Base-by-base conservation (phyloP, 2,888 invertebrate species). In the Pyralis farinalis region DNA sequence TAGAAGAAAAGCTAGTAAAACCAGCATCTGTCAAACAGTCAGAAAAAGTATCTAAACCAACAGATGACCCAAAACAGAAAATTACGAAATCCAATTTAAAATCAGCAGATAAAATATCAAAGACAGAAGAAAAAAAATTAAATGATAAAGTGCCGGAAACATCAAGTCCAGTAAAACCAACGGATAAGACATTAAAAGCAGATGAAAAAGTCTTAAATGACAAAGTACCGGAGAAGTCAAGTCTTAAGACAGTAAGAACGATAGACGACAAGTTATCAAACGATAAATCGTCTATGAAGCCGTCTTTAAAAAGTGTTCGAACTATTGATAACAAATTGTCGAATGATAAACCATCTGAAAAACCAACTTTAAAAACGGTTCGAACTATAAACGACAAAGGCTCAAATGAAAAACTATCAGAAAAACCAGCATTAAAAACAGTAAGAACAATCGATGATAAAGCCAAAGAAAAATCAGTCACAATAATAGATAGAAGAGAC, bases 391-490 rank as follows among this genome's bases (percentile, higher is more conserved):
- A 40, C 44, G 38, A 39, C 1, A 39, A 39, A 21, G 37, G 38
- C 1, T 34, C 34, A 7, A 48, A 20, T 11, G 11, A 30, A 12
- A 40, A 48, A 22, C 63, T 55, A 46, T 28, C 50, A 39, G 67
- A 64, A 46, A 73, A 60, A 63, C 71, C 87, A 29, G 57, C 73
- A 20, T 53, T 85, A 29, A 80, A 58, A 67, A 82, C 71, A 42
- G 82, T 85, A 1, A 76, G 74, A 66, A 85, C 84, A 35, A 80
- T 85, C 36, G 87, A 88, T 63, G 85, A 84, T 9, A 87, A 84
- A 58, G 51, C 63, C 8, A 86, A 83, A 62, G 86, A 85, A 40
- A 87, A 87, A 58, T 77, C 84, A 12, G 84, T 85, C 6, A 85
- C 80, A 35, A 86, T 84, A 51, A 66, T 82, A 47, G 87, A 87